Evolutionary conservation across 2,888 invertebrate species (phyloP), one percentile per base, ranked within the genome.

Genomic region (Cordilura impudica): DNA sequence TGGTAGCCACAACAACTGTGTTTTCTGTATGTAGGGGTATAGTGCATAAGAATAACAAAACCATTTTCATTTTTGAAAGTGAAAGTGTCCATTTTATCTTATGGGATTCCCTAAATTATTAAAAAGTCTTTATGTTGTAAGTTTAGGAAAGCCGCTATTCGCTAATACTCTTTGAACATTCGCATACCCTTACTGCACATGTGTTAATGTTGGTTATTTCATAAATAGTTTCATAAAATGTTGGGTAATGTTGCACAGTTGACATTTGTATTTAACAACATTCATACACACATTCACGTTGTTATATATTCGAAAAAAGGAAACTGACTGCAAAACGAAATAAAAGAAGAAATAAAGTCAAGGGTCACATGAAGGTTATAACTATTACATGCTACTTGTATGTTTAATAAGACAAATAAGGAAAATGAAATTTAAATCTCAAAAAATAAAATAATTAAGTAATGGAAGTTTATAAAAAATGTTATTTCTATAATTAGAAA

Each of bases 181-280:
- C n/a, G n/a, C n/a, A n/a, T n/a, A n/a, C n/a, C n/a, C n/a, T n/a
- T n/a, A n/a, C n/a, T 65, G 58, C 12, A 10, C 18, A 51, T 31
- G n/a, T 45, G 8, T 67, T 65, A 35, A n/a, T 31, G 35, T 65
- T 39, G 16, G 31, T 72, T 45, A 29, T 74, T 58, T 78, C 58
- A 73, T 74, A 69, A 60, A 70, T 65, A 74, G 73, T 65, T 78
- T 39, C 43, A 51, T 51, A 67, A 63, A 65, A n/a, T n/a, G n/a
- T n/a, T n/a, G n/a, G n/a, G n/a, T n/a, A 47, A 78, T 78, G 78
- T 78, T 56, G 67, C 63, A 53, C 61, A 67, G 71, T 72, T 75
- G 79, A 75, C 79, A 79, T 79, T 75, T 72, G 79, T 75, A 79
- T 75, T 75, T 71, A 75, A n/a, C n/a, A n/a, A n/a, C n/a, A n/a